These are phyloP conservation scores for Acrobasis consociella DNA, from an alignment of 2,888 invertebrate species.

Conservation along the genomic window DNA sequence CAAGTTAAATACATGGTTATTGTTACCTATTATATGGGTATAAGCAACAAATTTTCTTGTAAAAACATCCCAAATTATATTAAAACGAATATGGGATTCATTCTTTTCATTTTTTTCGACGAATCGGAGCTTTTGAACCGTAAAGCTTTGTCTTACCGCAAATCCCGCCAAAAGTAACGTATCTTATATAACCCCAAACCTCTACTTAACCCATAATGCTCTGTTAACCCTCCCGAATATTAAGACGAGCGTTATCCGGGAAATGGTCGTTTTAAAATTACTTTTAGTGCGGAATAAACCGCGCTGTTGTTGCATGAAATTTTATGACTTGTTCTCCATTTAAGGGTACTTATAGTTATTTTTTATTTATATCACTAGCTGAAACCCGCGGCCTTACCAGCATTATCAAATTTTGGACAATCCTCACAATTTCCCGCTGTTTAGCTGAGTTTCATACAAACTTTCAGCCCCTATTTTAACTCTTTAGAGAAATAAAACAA, in stretches of 20 bases:
- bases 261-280: constrained; percentile 38
- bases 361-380: background rate
- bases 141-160: constrained; percentile 28
- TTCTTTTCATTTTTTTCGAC: too few relatives aligned
- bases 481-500: too few relatives aligned
- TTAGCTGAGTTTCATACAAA: too few relatives aligned
- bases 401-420: too few relatives aligned
- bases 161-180: constrained; percentile 30
- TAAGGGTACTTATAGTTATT: constrained; percentile 3
- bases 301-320: constrained; percentile 32
- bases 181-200: constrained; percentile 32
- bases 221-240: constrained; percentile 14
- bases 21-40: too few relatives aligned
- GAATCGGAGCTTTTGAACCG: background rate
- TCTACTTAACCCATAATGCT: constrained; percentile 35
- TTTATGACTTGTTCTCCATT: constrained; percentile 24
- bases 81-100: too few relatives aligned
- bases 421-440: too few relatives aligned
- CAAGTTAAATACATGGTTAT: too few relatives aligned
- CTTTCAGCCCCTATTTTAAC: too few relatives aligned
- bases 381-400: too few relatives aligned
- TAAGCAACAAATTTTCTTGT: too few relatives aligned
- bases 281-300: constrained; percentile 39
- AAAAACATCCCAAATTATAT: too few relatives aligned
- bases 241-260: constrained; percentile 32